Base-by-base conservation (phyloP, 2,888 invertebrate species). In the Phania funesta region DNA sequence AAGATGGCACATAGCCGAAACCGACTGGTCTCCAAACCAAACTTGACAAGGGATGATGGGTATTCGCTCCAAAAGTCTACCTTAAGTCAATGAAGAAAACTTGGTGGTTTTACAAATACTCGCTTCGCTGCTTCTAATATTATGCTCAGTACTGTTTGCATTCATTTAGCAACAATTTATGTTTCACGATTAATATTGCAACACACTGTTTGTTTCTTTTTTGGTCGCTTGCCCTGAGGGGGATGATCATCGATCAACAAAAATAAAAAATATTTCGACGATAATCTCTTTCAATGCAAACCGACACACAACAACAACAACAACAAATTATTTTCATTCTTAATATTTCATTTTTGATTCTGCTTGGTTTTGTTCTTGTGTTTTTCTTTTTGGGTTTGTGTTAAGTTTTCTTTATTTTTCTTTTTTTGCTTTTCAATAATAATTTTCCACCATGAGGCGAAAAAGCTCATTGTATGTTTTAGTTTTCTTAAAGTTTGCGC, bases 401-500 rank as follows among this genome's bases (percentile, higher is more conserved):
- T 79, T 62, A 32, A 29, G n/a, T 26, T 22, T 70, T 24, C 56
- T 52, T 18, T 26, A n/a, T 58, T 65, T 24, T 48, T 48, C 22
- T 67, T 26, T 22, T 58, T 65, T 24, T 48, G 58, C 22, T 67
- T 44, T 46, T 78, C 18, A 73, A 79, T 79, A 73, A 73, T 73
- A 60, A 79, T 79, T 79, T 79, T 79, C 65, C 83, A 82, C 83
- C 84, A 80, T 64, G 58, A 58, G 58, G 60, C 46, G 67, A 54
- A 79, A 83, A 82, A 83, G 83, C 83, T 84, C 26, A 38, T 35
- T 56, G 46, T 76, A 76, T 79, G 73, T 70, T 78, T 87, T 87
- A 89, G 89, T 89, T 89, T 88, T 74, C 83, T 85, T 87, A 87
- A 86, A 85, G 88, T 87, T 88, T 89, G 87, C 85, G 85, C 86